Conservation (phyloP, 2,113 vertebrate species). For the Psilopogon haemacephalus region DNA sequence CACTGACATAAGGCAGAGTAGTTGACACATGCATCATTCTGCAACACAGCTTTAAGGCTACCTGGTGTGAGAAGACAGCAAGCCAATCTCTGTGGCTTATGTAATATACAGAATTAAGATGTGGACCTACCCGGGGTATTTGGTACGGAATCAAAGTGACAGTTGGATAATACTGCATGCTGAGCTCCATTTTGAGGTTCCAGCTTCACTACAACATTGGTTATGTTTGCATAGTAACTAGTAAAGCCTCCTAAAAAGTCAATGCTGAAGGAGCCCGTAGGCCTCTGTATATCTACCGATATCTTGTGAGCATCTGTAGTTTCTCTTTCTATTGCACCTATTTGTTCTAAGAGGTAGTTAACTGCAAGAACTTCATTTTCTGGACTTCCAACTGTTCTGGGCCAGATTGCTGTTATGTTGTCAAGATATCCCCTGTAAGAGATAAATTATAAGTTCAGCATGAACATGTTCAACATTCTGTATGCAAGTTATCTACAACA, state of each 20-base stretch:
- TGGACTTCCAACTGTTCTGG: slow-evolving; percentile 90
- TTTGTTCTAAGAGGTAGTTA: slow-evolving; percentile 88
- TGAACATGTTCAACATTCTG: background rate
- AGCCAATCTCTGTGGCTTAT: background rate
- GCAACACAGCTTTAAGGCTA: background rate
- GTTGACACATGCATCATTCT: background rate
- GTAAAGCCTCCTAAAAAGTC: slow-evolving; percentile 97
- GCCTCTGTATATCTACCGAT: slow-evolving; percentile 85
- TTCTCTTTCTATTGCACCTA: slow-evolving; percentile 79
- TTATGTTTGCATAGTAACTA: slow-evolving; percentile 94
- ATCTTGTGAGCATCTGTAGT: slow-evolving; percentile 80
- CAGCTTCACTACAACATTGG: slow-evolving; percentile 89
- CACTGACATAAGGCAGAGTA: background rate
- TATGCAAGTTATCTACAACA: background rate
- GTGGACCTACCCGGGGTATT: slow-evolving; percentile 86
- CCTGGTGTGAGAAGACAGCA: background rate
- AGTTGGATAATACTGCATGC: slow-evolving; percentile 93
- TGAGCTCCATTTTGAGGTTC: slow-evolving; percentile 85
- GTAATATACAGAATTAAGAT: accelerated
- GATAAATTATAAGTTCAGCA: slow-evolving; percentile 30
- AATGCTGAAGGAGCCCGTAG: slow-evolving; percentile 94
- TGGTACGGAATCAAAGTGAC: slow-evolving; percentile 96
- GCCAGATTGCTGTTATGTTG: slow-evolving; percentile 89
- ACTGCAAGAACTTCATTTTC: slow-evolving; percentile 93
- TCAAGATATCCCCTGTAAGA: slow-evolving; percentile 86